Percentiles rank a stretch among this genome's conserved stretches.
Conservation (phyloP, 2,888 invertebrate genomes). For the Apocheima hispidaria region DNA sequence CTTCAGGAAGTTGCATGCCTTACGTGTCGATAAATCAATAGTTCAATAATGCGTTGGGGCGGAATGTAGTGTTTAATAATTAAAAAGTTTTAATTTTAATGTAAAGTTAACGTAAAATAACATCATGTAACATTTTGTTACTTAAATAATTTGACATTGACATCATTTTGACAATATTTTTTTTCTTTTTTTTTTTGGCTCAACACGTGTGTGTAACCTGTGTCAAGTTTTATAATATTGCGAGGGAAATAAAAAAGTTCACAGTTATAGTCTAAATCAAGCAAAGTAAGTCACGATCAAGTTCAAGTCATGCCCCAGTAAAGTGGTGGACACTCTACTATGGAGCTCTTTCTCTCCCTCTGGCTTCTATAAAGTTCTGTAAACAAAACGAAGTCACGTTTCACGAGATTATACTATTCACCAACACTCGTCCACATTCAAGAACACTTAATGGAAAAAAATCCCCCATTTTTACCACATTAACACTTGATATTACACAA, state of each 20-base stretch:
- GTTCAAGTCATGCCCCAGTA: too few relatives aligned
- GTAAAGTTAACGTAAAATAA: neutral
- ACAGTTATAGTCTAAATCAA: neutral
- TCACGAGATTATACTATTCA: too few relatives aligned
- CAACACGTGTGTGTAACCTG: too few relatives aligned
- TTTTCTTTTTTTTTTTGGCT: neutral
- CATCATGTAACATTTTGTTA: neutral
- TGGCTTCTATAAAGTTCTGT: neutral
- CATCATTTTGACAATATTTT: neutral
- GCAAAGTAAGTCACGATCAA: too few relatives aligned
- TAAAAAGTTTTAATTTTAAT: neutral
- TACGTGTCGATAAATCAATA: constrained; percentile 6
- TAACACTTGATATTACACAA: too few relatives aligned
- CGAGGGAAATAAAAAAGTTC: neutral
- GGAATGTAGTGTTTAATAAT: constrained; percentile 15
- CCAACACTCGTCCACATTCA: too few relatives aligned
- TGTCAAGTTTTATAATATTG: too few relatives aligned
- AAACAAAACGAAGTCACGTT: neutral
- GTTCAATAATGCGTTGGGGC: neutral
- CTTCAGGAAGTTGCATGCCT: constrained; percentile 5
- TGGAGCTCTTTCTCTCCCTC: too few relatives aligned
- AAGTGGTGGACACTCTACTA: neutral
- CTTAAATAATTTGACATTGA: neutral
- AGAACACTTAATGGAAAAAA: too few relatives aligned
- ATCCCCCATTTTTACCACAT: too few relatives aligned